Evolutionary conservation across 2,888 invertebrate genomes (phyloP).

Genomic region (Halictus ligatus): DNA sequence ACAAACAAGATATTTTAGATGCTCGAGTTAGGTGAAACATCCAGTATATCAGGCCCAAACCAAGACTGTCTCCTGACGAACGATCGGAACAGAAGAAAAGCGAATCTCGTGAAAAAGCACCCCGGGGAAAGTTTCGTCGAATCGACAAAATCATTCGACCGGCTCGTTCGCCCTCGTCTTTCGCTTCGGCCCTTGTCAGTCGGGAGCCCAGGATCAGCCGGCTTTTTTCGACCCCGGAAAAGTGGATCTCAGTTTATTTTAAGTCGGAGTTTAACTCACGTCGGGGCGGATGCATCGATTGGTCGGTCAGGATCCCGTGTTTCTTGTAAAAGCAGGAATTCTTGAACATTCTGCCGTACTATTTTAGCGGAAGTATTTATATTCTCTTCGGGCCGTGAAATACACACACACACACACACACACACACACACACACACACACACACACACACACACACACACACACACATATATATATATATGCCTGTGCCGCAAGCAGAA

Average conservation of each 20-base stretch:
- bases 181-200: neutral
- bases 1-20: too few species aligned
- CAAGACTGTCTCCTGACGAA: constrained; percentile 58
- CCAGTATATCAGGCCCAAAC: constrained; percentile 67
- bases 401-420: too few species aligned
- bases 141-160: constrained; percentile 66
- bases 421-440: too few species aligned
- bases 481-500: neutral
- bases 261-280: constrained; percentile 40
- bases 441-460: too few species aligned
- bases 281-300: constrained; percentile 2
- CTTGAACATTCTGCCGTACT: neutral
- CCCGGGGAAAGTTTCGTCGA: constrained; percentile 63
- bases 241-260: constrained; percentile 44
- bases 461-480: neutral
- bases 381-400: neutral
- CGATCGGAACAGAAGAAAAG: constrained; percentile 46
- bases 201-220: constrained; percentile 19
- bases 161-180: constrained; percentile 21
- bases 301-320: neutral
- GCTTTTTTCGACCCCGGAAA: constrained; percentile 39
- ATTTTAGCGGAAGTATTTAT: neutral
- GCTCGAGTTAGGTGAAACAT: too few species aligned
- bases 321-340: constrained; percentile 1
- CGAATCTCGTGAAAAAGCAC: constrained; percentile 58